Conservation (phyloP, 2,888 invertebrate species). For the Pachliopta kotzebuea region DNA sequence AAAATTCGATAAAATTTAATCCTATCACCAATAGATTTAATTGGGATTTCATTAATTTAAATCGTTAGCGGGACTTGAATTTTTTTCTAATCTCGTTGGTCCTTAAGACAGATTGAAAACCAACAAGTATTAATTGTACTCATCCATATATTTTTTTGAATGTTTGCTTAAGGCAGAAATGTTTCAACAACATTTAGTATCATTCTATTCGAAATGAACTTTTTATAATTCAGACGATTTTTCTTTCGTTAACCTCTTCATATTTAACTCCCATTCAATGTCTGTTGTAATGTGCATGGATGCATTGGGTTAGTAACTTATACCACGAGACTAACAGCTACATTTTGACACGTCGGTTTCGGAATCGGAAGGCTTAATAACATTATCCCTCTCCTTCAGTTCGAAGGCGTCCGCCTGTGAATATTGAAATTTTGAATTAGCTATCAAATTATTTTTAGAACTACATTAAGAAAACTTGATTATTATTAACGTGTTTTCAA, state of each 20-base stretch:
- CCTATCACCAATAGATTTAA: background rate
- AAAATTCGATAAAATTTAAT: background rate
- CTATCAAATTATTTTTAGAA: background rate
- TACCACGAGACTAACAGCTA: conserved; percentile 59
- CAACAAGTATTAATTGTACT: background rate
- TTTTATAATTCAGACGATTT: background rate
- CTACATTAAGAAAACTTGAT: background rate
- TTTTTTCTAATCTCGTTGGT: background rate
- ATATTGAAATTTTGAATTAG: background rate
- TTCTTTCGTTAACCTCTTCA: background rate
- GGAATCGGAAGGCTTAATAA: conserved; percentile 72
- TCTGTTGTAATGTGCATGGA: conserved; percentile 36
- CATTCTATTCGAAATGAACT: background rate
- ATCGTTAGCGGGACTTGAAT: background rate
- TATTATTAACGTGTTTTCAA: background rate
- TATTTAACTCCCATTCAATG: conserved; percentile 6
- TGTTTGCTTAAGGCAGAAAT: background rate
- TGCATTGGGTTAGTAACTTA: conserved; percentile 31
- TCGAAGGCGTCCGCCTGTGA: conserved; percentile 74
- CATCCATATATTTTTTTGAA: background rate
- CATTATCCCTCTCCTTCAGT: conserved; percentile 70
- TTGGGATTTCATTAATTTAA: background rate
- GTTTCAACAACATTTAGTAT: background rate
- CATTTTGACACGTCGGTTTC: conserved; percentile 74
- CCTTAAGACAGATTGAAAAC: background rate